Percentiles rank a stretch among this genome's conserved stretches.
These are phyloP conservation scores for Ricordea florida DNA, from an alignment of 92 coral and sea anemone species.

Conservation along the genomic window DNA sequence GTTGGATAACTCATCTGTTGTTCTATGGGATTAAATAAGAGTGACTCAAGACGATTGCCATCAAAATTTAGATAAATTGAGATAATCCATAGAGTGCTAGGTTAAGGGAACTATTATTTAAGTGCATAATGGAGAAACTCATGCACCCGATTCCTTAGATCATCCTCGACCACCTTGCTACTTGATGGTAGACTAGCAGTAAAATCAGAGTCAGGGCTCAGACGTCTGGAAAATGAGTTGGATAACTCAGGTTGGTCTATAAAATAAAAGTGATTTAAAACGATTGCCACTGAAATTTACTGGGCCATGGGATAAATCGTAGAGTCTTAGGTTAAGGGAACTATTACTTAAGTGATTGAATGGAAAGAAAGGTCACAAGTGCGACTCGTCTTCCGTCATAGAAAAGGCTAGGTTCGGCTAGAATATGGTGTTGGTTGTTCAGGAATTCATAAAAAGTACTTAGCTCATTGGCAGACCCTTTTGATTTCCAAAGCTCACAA, in stretches of 20 bases:
- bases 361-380: neutral
- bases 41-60: neutral
- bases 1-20: too few species aligned
- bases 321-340: neutral
- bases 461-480: too few species aligned
- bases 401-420: too few species aligned
- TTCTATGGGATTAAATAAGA: too few species aligned
- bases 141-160: too few species aligned
- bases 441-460: neutral
- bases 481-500: neutral
- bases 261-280: too few species aligned
- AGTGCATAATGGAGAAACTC: too few species aligned
- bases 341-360: neutral
- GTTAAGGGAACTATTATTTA: conserved; percentile 1
- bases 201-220: too few species aligned
- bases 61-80: neutral
- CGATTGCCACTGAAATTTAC: neutral
- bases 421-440: neutral
- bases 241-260: too few species aligned
- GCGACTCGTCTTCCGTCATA: neutral
- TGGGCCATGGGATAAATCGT: conserved; percentile 1
- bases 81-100: conserved; percentile 1
- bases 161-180: too few species aligned
- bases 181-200: too few species aligned
- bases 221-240: too few species aligned